Conservation (phyloP, 2,888 invertebrate species). For the Melinopterus prodromus region DNA sequence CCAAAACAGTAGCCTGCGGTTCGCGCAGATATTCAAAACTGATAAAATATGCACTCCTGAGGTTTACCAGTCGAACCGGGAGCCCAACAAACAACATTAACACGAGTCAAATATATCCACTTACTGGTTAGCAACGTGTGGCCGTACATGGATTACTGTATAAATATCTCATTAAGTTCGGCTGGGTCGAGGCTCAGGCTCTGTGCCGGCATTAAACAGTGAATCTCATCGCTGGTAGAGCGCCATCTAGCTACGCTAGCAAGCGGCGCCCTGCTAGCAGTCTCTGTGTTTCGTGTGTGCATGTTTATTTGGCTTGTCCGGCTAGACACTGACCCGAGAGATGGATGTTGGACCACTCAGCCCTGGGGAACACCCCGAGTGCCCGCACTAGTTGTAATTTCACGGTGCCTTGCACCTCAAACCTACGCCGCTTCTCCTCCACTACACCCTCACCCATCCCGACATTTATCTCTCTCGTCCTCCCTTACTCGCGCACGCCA, state of each 20-base stretch:
- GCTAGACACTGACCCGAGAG: conserved; percentile 49
- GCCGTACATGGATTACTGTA: conserved; percentile 37
- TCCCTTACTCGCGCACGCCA: conserved; percentile 23
- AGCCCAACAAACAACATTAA: conserved; percentile 29
- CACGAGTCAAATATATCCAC: conserved; percentile 33
- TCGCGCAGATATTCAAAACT: conserved; percentile 5
- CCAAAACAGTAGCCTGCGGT: background rate
- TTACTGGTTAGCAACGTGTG: conserved; percentile 24
- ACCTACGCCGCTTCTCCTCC: conserved; percentile 49
- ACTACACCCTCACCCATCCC: conserved; percentile 40
- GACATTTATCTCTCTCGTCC: conserved; percentile 16
- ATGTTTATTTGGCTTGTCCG: conserved; percentile 47
- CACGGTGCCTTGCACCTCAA: conserved; percentile 67
- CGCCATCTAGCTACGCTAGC: conserved; percentile 6
- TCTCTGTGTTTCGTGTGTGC: background rate
- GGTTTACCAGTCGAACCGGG: conserved; percentile 17
- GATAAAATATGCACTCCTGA: conserved; percentile 22
- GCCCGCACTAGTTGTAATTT: conserved; percentile 64
- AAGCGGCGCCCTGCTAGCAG: background rate
- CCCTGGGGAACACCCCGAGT: conserved; percentile 51
- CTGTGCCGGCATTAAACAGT: conserved; percentile 35
- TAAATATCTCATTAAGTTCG: conserved; percentile 40
- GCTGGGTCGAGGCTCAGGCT: conserved; percentile 25
- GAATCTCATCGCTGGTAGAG: conserved; percentile 29
- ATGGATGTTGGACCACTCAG: conserved; percentile 52